phyloP scores from a whole-genome alignment of 2,113 vertebrate species.

The Pseudonaja textilis region DNA sequence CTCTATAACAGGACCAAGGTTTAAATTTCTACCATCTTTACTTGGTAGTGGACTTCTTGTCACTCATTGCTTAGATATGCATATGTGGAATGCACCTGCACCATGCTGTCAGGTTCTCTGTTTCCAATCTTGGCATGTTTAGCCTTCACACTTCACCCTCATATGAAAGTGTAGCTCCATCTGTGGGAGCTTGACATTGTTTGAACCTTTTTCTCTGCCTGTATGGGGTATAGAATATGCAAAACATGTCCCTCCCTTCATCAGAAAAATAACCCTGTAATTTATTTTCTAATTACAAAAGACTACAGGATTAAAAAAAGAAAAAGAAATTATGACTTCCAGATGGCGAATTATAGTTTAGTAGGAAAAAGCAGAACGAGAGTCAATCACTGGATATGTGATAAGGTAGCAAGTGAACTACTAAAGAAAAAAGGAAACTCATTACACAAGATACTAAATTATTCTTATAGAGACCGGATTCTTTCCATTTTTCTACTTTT shows the following conservation, averaged over 20 bases:
- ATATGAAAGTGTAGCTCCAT: neutral
- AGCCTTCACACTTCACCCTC: neutral
- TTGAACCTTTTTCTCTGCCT: constrained; percentile 10
- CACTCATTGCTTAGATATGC: neutral
- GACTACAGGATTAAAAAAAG: constrained; percentile 47
- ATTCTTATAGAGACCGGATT: constrained; percentile 61
- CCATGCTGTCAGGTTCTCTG: neutral
- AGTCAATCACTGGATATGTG: constrained; percentile 68
- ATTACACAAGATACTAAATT: constrained; percentile 66
- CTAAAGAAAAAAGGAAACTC: constrained; percentile 61
- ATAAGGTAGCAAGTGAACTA: constrained; percentile 68
- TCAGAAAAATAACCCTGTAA: constrained; percentile 60
- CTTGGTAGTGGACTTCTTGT: neutral
- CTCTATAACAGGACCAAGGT: neutral
- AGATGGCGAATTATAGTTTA: constrained; percentile 62
- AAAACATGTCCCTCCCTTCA: constrained; percentile 57
- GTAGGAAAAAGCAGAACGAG: constrained; percentile 54
- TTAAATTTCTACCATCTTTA: neutral
- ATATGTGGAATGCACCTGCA: neutral
- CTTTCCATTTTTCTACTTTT: constrained; percentile 57
- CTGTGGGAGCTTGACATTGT: neutral
- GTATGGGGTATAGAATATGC: constrained; percentile 60
- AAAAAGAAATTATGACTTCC: constrained; percentile 68
- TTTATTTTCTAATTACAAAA: constrained; percentile 80
- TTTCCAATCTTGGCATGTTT: neutral